Percentiles rank a stretch among this genome's conserved stretches.
Evolutionary conservation across 2,888 invertebrate genomes (phyloP).

Genomic region (Zhuqinia jingwanae): DNA sequence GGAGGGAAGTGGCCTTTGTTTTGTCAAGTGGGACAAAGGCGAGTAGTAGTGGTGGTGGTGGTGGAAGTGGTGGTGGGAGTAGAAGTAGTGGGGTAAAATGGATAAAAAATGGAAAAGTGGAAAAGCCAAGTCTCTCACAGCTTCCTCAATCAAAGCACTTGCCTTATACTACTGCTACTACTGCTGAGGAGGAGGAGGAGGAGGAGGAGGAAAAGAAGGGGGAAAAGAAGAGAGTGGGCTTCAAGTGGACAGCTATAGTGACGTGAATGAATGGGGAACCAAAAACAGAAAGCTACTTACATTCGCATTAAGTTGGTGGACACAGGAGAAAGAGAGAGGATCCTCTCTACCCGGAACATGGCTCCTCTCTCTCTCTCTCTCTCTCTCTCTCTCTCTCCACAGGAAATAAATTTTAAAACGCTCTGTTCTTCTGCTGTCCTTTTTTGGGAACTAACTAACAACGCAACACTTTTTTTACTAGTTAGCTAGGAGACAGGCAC

Average conservation of each 20-base stretch:
- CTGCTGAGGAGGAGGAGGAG: background rate
- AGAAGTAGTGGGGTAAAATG: background rate
- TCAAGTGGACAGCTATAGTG: slow-evolving; percentile 72
- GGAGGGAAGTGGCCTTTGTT: slow-evolving; percentile 67
- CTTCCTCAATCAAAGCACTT: slow-evolving; percentile 69
- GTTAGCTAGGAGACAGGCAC: slow-evolving; percentile 1
- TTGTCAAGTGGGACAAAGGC: slow-evolving; percentile 70
- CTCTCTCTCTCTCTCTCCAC: slow-evolving; percentile 16
- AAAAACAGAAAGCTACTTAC: slow-evolving; percentile 70
- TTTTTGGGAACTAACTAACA: background rate
- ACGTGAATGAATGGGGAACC: slow-evolving; percentile 67
- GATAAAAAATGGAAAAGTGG: no score
- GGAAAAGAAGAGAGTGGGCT: slow-evolving; percentile 55
- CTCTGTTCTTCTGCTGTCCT: background rate
- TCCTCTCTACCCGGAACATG: no score
- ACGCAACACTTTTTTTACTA: background rate
- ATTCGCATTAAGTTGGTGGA: slow-evolving; percentile 61
- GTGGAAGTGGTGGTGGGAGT: slow-evolving; percentile 60
- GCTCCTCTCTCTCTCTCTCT: no score
- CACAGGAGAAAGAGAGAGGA: slow-evolving; percentile 1
- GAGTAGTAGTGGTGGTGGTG: no score
- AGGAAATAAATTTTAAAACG: slow-evolving; percentile 66
- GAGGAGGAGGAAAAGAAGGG: background rate
- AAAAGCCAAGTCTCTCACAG: slow-evolving; percentile 26
- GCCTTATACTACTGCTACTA: no score